A percentile compares a stretch with the other conserved stretches of the same genome.
phyloP scores from a whole-genome alignment of 2,113 vertebrate species.

The Tragulus kanchil region DNA sequence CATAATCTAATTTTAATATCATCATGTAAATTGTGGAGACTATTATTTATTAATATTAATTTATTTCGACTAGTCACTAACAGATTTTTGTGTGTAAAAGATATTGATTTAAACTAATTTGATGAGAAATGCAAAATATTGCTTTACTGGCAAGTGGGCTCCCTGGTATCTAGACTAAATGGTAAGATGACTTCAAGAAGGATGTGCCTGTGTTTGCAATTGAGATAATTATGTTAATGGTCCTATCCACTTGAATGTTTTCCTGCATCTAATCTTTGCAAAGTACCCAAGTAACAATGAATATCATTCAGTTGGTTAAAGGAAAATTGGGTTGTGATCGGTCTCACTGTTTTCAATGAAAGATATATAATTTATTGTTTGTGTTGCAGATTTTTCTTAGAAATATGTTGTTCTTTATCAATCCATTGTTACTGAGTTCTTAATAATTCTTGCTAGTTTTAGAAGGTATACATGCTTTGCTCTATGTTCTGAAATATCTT shows the following conservation, averaged over 20 bases:
- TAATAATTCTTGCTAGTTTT: constrained; percentile 35
- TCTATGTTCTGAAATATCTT: constrained; percentile 67
- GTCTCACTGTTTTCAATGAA: constrained; percentile 53
- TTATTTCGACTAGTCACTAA: neutral
- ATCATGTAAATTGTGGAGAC: neutral
- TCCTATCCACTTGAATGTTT: constrained; percentile 67
- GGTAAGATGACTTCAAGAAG: constrained; percentile 48
- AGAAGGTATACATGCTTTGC: constrained; percentile 29
- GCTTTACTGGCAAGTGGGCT: neutral
- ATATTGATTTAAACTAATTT: constrained; percentile 54
- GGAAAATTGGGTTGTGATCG: constrained; percentile 78
- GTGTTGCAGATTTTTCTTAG: neutral
- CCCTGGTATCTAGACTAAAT: neutral
- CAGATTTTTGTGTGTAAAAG: neutral
- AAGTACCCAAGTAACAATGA: constrained; percentile 51
- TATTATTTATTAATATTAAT: neutral
- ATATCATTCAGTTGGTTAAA: constrained; percentile 67
- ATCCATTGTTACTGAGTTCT: neutral
- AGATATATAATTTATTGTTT: constrained; percentile 47
- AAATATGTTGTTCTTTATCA: constrained; percentile 44
- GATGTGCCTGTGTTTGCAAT: constrained; percentile 9
- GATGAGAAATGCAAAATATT: neutral
- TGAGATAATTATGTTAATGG: constrained; percentile 60
- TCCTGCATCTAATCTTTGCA: constrained; percentile 44
- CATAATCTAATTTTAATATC: neutral